Percentiles rank a stretch among this genome's conserved stretches.
phyloP scores from a whole-genome alignment of 2,113 vertebrate genomes.

The Sebastes schlegelii region DNA sequence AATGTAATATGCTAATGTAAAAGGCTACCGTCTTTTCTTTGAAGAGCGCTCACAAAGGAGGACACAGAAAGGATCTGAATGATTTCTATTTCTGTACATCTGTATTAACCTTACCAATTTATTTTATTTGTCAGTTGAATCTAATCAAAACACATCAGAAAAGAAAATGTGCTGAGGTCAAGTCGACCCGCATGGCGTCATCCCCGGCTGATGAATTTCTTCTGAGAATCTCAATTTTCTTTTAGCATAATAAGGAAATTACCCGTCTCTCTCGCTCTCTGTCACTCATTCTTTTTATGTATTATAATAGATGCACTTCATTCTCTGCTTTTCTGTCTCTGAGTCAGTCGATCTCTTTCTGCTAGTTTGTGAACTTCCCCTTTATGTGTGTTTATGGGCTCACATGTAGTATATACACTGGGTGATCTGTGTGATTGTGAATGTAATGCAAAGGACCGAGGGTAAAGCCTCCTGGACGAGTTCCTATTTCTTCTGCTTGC shows the following conservation, averaged over 20 bases:
- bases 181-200: background rate
- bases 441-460: background rate
- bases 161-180: conserved; percentile 1
- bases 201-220: background rate
- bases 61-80: background rate
- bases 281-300: background rate
- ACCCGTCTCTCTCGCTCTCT: background rate
- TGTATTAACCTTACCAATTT: background rate
- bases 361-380: background rate
- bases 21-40: background rate
- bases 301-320: background rate
- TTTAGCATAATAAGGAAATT: background rate
- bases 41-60: background rate
- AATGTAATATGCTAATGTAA: background rate
- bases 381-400: background rate
- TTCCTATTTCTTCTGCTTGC: conserved; percentile 39
- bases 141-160: background rate
- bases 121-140: background rate
- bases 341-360: background rate
- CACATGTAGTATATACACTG: background rate
- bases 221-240: background rate
- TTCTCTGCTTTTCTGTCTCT: background rate
- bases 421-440: conserved; percentile 2
- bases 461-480: conserved; percentile 37
- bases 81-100: background rate